Conservation (phyloP, 2,797 vertebrate genomes). For the Buphagus erythrorhynchus region DNA sequence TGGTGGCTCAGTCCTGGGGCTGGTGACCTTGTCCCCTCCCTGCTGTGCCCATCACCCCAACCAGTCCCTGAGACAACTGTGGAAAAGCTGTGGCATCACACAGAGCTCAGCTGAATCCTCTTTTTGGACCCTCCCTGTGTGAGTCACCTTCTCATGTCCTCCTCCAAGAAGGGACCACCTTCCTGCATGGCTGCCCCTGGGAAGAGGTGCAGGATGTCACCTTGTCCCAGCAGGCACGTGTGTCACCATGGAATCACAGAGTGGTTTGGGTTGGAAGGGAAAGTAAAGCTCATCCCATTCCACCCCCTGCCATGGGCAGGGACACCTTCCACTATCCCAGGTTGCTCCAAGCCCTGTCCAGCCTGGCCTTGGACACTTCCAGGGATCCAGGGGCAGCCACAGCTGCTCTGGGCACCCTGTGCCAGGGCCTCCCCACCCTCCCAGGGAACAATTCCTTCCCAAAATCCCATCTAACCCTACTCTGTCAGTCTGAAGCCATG, state of each 20-base stretch:
- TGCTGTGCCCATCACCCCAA: background rate
- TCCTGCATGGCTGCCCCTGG: background rate
- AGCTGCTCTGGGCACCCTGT: background rate
- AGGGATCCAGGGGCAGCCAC: background rate
- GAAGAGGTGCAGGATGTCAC: background rate
- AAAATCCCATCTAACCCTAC: rapidly evolving
- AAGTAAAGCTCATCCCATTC: background rate
- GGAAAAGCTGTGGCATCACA: background rate
- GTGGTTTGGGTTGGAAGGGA: background rate
- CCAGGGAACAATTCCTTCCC: rapidly evolving
- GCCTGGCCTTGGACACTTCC: background rate
- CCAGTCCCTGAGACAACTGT: background rate
- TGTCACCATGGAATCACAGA: background rate
- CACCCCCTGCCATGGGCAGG: background rate
- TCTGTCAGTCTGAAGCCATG: background rate
- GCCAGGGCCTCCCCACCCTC: rapidly evolving
- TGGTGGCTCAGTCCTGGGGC: background rate
- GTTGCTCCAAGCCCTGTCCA: rapidly evolving
- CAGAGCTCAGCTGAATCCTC: rapidly evolving
- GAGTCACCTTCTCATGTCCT: background rate
- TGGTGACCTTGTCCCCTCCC: background rate
- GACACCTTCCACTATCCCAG: rapidly evolving
- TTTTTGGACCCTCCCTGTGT: background rate
- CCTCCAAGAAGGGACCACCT: background rate
- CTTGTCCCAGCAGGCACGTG: rapidly evolving